Evolutionary conservation across 53 echinoderm and acorn worm species (phyloP).

Genomic region (Astropecten irregularis): DNA sequence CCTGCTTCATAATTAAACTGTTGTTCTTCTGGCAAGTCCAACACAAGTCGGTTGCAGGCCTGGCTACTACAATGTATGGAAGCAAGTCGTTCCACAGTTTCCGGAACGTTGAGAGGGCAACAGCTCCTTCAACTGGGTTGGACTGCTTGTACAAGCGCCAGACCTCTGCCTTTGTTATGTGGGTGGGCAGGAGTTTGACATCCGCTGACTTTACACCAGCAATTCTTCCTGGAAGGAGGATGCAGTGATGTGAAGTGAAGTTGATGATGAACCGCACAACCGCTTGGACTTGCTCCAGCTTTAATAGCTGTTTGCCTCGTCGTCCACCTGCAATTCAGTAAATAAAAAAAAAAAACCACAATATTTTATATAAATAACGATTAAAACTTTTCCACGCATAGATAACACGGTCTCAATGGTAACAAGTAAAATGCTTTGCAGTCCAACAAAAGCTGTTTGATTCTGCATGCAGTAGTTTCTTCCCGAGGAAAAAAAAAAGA

Average conservation of each 20-base stretch:
- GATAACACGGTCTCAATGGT: too few species aligned
- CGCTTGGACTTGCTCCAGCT: slow-evolving; percentile 28
- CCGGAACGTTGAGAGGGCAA: slow-evolving; percentile 21
- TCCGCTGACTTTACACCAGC: slow-evolving; percentile 40
- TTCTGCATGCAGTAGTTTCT: too few species aligned
- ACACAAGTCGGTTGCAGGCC: slow-evolving; percentile 60
- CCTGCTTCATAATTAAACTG: slow-evolving; percentile 1
- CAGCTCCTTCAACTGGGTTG: not conserved
- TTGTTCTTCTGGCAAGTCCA: slow-evolving; percentile 57
- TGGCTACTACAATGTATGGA: slow-evolving; percentile 36
- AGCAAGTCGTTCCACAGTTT: slow-evolving; percentile 53
- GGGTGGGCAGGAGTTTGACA: slow-evolving; percentile 40
- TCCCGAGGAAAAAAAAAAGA: too few species aligned
- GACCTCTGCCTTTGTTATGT: slow-evolving; percentile 9
- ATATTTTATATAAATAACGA: too few species aligned
- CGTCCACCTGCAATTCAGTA: slow-evolving; percentile 5
- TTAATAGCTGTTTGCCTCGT: slow-evolving; percentile 26
- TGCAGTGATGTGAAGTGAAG: slow-evolving; percentile 37
- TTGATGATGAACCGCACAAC: slow-evolving; percentile 27
- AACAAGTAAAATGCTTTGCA: too few species aligned
- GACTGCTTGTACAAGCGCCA: slow-evolving; percentile 29
- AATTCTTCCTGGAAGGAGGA: slow-evolving; percentile 32
- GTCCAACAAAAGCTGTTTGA: too few species aligned
- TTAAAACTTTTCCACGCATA: too few species aligned
- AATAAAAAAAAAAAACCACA: too few species aligned